phyloP scores from a whole-genome alignment of 2,888 invertebrate species.

The Gnatocerus cornutus region DNA sequence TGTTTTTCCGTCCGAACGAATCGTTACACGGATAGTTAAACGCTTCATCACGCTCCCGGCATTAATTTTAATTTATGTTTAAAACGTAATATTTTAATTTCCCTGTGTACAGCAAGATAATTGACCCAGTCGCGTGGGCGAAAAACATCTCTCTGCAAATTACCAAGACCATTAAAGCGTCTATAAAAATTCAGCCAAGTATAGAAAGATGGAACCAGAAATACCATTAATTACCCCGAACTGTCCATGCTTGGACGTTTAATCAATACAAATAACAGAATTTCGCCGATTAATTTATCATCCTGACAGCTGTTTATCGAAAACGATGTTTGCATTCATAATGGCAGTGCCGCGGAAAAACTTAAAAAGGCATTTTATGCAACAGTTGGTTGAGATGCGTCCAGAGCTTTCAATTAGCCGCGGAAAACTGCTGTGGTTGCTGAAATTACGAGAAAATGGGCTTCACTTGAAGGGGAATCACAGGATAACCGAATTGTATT shows the following conservation, averaged over 20 bases:
- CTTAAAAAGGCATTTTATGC: conserved; percentile 36
- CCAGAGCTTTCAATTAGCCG: conserved; percentile 36
- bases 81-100: not conserved
- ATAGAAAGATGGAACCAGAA: conserved; percentile 37
- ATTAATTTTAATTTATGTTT: conserved; percentile 7
- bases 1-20: not conserved
- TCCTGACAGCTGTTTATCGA: conserved; percentile 46
- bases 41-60: not conserved
- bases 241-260: conserved; percentile 25
- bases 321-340: conserved; percentile 46
- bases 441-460: conserved; percentile 9
- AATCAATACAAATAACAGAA: conserved; percentile 50
- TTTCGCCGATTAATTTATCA: conserved; percentile 50
- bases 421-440: conserved; percentile 15
- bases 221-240: conserved; percentile 36
- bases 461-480: no score
- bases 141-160: conserved; percentile 26
- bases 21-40: not conserved
- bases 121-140: not conserved
- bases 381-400: conserved; percentile 45
- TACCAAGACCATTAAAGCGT: conserved; percentile 40
- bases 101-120: not conserved
- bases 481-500: no score
- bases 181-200: conserved; percentile 15
- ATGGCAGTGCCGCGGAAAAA: conserved; percentile 27